phyloP scores from a whole-genome alignment of 2,113 vertebrate genomes.

The Vulpes lagopus region DNA sequence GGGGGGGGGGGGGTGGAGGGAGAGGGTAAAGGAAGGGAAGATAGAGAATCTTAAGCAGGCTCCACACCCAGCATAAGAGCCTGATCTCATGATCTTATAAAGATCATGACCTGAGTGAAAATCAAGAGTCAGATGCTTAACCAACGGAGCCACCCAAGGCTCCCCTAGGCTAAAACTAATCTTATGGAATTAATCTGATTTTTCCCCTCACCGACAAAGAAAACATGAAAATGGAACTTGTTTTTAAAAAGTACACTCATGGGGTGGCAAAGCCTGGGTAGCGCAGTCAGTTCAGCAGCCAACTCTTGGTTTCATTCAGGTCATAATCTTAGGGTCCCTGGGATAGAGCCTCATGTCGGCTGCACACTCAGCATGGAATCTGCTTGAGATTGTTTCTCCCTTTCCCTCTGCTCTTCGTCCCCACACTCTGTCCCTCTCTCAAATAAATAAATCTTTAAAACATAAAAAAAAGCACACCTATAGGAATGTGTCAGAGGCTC shows the following conservation, averaged over 20 bases:
- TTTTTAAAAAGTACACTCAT: background rate
- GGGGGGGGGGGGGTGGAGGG: background rate
- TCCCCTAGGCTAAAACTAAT: background rate
- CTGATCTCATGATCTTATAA: background rate
- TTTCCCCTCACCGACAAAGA: background rate
- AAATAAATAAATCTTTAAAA: background rate
- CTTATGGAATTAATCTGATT: background rate
- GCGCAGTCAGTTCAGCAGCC: background rate
- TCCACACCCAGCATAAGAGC: background rate
- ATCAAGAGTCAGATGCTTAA: background rate
- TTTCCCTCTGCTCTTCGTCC: background rate
- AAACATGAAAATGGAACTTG: slow-evolving; percentile 31
- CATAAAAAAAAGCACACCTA: background rate
- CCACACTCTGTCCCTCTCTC: background rate
- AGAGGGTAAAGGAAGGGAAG: background rate
- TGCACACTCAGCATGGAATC: background rate
- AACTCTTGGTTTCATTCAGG: background rate
- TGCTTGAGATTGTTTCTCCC: background rate
- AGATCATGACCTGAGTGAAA: background rate
- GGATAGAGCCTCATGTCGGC: background rate
- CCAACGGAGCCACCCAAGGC: background rate
- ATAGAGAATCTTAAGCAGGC: background rate
- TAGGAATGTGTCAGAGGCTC: slow-evolving; percentile 27
- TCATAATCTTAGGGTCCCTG: background rate
- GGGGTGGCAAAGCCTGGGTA: background rate